These are phyloP conservation scores for Motacilla alba DNA, from an alignment of 2,113 vertebrate species.

Conservation along the genomic window DNA sequence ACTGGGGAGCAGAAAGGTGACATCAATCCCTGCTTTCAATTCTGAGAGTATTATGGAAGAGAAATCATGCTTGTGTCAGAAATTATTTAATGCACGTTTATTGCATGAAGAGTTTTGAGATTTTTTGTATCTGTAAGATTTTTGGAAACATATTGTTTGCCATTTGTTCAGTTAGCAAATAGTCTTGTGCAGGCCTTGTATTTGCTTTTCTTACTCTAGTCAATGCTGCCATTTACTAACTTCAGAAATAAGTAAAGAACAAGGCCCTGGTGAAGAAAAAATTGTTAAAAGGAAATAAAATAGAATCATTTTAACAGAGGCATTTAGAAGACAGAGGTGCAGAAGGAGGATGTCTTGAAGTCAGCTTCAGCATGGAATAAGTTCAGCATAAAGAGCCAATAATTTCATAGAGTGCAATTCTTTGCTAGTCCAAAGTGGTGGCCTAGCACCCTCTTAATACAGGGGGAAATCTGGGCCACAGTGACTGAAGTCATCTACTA, in stretches of 20 bases:
- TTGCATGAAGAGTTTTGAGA: neutral
- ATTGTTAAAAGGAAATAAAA: neutral
- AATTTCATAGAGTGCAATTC: neutral
- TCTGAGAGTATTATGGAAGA: neutral
- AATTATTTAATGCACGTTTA: neutral
- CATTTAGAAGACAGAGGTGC: neutral
- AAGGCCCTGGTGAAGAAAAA: neutral
- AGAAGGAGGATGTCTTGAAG: neutral
- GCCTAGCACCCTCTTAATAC: neutral
- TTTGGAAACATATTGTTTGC: neutral
- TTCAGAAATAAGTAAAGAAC: neutral
- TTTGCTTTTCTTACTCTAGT: neutral
- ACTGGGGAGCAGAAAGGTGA: neutral
- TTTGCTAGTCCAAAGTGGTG: neutral
- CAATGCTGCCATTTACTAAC: neutral
- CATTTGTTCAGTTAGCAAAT: neutral
- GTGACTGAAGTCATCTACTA: neutral
- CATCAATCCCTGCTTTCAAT: neutral
- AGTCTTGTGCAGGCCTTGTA: neutral
- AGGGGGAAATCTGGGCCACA: neutral
- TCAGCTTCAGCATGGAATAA: neutral
- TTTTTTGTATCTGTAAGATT: neutral
- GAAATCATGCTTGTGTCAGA: neutral
- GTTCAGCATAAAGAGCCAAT: neutral
- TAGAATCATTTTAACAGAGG: neutral